phyloP scores from a whole-genome alignment of 2,888 invertebrate genomes.

The Toxonevra muliebris region DNA sequence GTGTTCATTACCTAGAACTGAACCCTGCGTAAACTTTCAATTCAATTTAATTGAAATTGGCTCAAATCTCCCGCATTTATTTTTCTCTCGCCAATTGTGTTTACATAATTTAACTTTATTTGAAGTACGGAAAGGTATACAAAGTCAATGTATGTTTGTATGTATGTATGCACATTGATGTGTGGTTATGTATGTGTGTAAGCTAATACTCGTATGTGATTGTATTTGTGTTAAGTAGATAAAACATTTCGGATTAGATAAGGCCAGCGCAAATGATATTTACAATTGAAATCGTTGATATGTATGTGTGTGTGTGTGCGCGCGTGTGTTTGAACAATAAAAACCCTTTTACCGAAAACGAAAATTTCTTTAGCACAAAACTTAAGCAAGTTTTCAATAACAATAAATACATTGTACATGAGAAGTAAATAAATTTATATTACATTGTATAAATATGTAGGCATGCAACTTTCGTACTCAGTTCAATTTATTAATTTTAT shows the following conservation, averaged over 20 bases:
- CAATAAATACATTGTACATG: too few relatives aligned
- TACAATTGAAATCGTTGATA: constrained; percentile 3
- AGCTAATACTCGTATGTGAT: constrained; percentile 30
- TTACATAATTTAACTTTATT: too few relatives aligned
- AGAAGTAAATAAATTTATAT: too few relatives aligned
- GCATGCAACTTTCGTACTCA: too few relatives aligned
- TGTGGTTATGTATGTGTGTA: constrained; percentile 1
- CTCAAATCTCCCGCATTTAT: constrained; percentile 34
- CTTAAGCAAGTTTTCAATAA: too few relatives aligned
- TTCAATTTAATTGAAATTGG: constrained; percentile 38
- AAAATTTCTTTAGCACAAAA: too few relatives aligned
- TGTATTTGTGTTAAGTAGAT: constrained; percentile 32
- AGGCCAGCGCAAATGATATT: too few relatives aligned
- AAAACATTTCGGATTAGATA: constrained; percentile 5
- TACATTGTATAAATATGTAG: too few relatives aligned
- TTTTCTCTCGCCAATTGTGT: constrained; percentile 4
- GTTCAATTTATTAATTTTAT: too few relatives aligned
- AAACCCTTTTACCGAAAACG: too few relatives aligned
- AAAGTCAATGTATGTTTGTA: not conserved
- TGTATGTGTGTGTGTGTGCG: constrained; percentile 11
- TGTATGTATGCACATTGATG: constrained; percentile 9
- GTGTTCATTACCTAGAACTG: constrained; percentile 12
- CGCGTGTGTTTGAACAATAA: constrained; percentile 4
- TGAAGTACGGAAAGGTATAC: too few relatives aligned
- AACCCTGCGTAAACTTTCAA: constrained; percentile 32